Evolutionary conservation across 2,888 invertebrate species (phyloP).

Genomic region (Microchrysa polita): DNA sequence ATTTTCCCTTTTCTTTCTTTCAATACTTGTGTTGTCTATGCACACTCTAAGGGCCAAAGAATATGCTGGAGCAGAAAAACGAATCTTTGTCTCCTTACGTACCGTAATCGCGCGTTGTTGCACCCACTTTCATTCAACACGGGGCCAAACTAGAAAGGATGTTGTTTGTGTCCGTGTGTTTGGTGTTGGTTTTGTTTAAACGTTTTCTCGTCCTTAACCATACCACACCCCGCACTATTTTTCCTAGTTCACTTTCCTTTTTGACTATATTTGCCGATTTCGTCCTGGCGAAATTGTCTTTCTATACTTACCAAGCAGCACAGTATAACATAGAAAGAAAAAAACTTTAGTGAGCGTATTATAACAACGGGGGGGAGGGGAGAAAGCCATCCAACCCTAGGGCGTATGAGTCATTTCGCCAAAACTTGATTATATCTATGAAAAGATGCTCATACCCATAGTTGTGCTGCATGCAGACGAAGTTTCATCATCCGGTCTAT

Average conservation of each 20-base stretch:
- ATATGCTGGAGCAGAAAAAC: conserved; percentile 3
- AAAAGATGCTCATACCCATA: conserved; percentile 23
- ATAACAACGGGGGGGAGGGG: too few relatives aligned
- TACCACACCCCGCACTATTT: conserved; percentile 19
- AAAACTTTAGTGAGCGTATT: background rate
- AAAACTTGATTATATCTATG: conserved; percentile 41
- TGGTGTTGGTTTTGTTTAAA: conserved; percentile 9
- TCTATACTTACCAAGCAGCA: conserved; percentile 2
- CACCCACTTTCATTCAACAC: conserved; percentile 12
- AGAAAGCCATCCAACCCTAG: conserved; percentile 7
- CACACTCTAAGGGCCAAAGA: background rate
- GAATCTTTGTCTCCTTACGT: conserved; percentile 9
- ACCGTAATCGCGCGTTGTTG: conserved; percentile 9
- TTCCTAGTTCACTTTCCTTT: background rate
- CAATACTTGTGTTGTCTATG: too few relatives aligned
- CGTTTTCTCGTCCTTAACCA: background rate
- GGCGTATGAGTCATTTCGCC: conserved; percentile 38
- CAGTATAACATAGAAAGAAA: background rate
- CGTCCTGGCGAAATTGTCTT: conserved; percentile 13
- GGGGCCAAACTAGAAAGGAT: conserved; percentile 19
- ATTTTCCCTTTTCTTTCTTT: conserved; percentile 29
- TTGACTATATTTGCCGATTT: background rate
- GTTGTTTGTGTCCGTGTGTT: conserved; percentile 35
- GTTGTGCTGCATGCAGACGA: conserved; percentile 29
- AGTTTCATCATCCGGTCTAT: conserved; percentile 20